Evolutionary conservation across 2,113 vertebrate genomes (phyloP), one percentile per base, ranked within the genome.

Genomic region (Lycaon pictus): DNA sequence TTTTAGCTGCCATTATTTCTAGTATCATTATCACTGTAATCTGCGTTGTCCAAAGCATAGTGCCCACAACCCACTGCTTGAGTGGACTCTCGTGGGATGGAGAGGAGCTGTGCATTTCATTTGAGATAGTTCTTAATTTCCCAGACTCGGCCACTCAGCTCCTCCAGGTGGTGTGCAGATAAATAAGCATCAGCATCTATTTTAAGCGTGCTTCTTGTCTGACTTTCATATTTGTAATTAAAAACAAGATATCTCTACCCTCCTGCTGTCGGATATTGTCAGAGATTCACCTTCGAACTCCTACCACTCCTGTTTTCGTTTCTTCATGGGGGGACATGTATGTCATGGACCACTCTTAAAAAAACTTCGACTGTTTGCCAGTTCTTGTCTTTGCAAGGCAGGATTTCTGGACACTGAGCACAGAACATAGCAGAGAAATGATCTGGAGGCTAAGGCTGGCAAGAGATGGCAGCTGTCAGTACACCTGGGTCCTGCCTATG

Each of bases 81-180:
- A 8, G 15, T 51, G 56, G 23, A 27, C 12, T 65, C 29, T 25
- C 43, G 16, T 58, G 69, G 35, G 35, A 11, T 53, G 69, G 11
- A 72, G 74, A 19, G 67, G 35, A 79, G 11, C 53, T 22, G 3
- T 27, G 25, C 10, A 2, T 22, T 2, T 1, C 16, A 1, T 29
- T 15, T 79, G 27, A 88, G 56, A 35, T 29, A 15, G 58, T 29
- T 81, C 65, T 69, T 69, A 29, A 67, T 27, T 58, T 55, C 58
- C 56, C 37, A 37, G 43, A 27, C 7, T 27, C 25, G 6, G 48
- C 9, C 56, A 7, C 22, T 76, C 37, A 20, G 72, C 60, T 25
- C 29, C 65, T 72, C 58, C 10, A 0, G 13, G 0, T 11, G 22
- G 32, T 1, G 0, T 27, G 15, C 53, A 29, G 32, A 56, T 7